A percentile compares a stretch with the other conserved stretches of the same genome.
These are phyloP conservation scores for Delphinus delphis DNA, from an alignment of 2,113 vertebrate genomes.

Conservation along the genomic window DNA sequence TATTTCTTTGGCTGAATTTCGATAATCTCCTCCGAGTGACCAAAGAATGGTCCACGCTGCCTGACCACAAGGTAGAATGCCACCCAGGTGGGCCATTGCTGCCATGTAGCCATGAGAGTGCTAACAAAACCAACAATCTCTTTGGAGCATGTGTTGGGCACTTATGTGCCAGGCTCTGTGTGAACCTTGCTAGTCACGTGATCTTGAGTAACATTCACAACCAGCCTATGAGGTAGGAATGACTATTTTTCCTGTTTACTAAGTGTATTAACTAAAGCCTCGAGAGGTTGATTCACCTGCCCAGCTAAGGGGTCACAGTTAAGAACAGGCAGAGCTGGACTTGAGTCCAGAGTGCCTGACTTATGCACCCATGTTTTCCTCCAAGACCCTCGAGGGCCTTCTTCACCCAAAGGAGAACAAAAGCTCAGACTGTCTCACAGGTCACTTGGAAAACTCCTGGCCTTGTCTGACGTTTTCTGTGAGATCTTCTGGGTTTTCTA, in stretches of 20 bases:
- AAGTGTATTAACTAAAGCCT: background rate
- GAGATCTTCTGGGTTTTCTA: conserved; percentile 21
- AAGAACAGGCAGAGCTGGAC: background rate
- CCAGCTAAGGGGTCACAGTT: background rate
- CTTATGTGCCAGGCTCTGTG: background rate
- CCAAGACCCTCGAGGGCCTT: background rate
- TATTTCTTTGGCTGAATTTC: background rate
- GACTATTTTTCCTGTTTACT: background rate
- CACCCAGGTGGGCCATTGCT: too few species aligned
- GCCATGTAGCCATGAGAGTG: background rate
- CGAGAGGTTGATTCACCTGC: background rate
- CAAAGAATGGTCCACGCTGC: background rate
- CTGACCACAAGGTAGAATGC: background rate
- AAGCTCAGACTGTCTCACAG: background rate
- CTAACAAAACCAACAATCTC: background rate
- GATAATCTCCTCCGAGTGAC: background rate
- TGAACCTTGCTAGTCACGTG: background rate
- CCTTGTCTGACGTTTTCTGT: conserved; percentile 1
- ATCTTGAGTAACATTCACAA: background rate
- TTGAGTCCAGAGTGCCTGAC: background rate
- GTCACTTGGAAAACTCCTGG: conserved; percentile 7
- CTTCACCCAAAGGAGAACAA: background rate
- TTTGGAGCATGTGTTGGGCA: background rate
- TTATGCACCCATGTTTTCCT: background rate
- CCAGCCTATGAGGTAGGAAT: background rate